Evolutionary conservation across 2,888 invertebrate species (phyloP).

Genomic region (Callyntrura sp.): DNA sequence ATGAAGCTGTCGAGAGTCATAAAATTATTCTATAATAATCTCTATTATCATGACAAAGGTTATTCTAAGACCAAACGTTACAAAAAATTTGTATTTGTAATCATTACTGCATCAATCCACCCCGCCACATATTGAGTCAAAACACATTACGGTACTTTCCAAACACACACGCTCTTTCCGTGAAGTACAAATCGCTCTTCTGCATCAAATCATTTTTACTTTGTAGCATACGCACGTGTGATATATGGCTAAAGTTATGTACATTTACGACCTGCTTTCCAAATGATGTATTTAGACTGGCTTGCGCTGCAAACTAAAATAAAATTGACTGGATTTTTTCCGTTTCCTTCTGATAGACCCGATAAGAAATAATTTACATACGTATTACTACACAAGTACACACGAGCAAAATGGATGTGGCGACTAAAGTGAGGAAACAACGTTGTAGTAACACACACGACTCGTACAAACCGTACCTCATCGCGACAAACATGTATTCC

Average conservation of each 20-base stretch:
- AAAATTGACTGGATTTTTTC: slow-evolving; percentile 26
- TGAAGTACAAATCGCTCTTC: not conserved
- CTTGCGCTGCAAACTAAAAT: not conserved
- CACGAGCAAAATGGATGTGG: too few species aligned
- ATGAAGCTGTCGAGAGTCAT: not conserved
- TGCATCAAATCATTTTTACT: slow-evolving; percentile 10
- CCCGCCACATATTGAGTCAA: not conserved
- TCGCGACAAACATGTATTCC: not conserved
- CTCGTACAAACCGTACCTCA: not conserved
- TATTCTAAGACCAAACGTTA: not conserved
- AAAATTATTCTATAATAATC: not conserved
- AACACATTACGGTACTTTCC: too few species aligned
- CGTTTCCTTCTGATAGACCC: not conserved
- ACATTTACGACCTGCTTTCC: too few species aligned
- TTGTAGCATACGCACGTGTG: not conserved
- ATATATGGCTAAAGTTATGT: not conserved
- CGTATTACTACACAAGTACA: not conserved
- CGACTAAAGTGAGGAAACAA: not conserved
- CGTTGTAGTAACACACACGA: not conserved
- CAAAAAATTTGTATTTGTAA: not conserved
- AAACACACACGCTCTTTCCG: not conserved
- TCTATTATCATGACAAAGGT: not conserved
- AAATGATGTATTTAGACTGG: not conserved
- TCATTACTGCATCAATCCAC: not conserved
- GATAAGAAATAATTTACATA: slow-evolving; percentile 46